These are phyloP conservation scores for Apogon talboti DNA, from an alignment of 2,797 vertebrate species.

Conservation along the genomic window DNA sequence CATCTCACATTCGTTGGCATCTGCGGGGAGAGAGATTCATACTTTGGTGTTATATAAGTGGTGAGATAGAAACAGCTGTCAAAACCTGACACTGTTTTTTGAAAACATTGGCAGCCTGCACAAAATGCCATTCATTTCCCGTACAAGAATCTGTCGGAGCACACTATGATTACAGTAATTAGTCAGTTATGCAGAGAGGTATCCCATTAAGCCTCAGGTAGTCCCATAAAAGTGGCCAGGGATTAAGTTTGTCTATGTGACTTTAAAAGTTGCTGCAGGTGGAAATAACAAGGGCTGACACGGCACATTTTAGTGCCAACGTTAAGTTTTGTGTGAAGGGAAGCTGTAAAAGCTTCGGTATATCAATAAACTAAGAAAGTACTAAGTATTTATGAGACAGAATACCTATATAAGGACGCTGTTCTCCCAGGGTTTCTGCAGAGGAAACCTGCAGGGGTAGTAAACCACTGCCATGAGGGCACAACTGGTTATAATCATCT, in stretches of 20 bases:
- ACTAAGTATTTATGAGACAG: constrained; percentile 6
- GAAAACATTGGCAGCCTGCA: constrained; percentile 7
- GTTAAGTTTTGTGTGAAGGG: constrained; percentile 11
- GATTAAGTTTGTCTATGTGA: constrained; percentile 24
- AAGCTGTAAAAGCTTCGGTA: constrained; percentile 35
- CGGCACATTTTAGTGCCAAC: constrained; percentile 30
- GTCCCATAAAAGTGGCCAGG: constrained; percentile 41
- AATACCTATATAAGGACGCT: constrained; percentile 76
- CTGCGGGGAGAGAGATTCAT: constrained; percentile 61
- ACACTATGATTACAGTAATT: constrained; percentile 33
- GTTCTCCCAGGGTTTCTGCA: constrained; percentile 56
- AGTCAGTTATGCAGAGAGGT: constrained; percentile 38
- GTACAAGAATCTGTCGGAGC: constrained; percentile 29
- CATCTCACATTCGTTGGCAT: constrained; percentile 86
- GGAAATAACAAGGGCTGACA: constrained; percentile 36
- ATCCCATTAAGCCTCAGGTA: constrained; percentile 30
- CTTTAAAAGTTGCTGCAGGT: constrained; percentile 38
- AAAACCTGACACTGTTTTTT: not conserved
- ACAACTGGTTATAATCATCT: constrained; percentile 83
- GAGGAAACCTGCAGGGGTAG: constrained; percentile 61
- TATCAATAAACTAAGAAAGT: constrained; percentile 30
- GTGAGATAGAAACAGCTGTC: constrained; percentile 4
- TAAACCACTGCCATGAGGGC: constrained; percentile 82
- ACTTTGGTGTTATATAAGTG: constrained; percentile 7
- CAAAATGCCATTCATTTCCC: constrained; percentile 13